These are phyloP conservation scores for Melinopterus prodromus DNA, from an alignment of 2,888 invertebrate genomes.

Conservation along the genomic window DNA sequence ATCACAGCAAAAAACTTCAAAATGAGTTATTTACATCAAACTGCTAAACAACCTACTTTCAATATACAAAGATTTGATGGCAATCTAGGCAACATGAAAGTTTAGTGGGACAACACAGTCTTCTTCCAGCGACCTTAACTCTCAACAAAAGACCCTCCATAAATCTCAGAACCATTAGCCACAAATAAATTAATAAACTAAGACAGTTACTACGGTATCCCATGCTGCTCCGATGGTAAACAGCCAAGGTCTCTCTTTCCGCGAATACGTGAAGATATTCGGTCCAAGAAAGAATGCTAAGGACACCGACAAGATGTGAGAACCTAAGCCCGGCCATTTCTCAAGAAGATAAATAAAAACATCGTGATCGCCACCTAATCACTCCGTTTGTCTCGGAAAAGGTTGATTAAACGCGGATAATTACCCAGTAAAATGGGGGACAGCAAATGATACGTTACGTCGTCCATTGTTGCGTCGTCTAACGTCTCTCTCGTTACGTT, in stretches of 20 bases:
- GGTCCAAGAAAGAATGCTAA: not conserved
- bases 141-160: too few relatives aligned
- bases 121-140: too few relatives aligned
- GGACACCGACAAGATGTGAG: not conserved
- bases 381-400: not conserved
- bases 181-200: not conserved
- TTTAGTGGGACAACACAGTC: too few relatives aligned
- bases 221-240: not conserved
- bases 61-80: too few relatives aligned
- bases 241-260: not conserved
- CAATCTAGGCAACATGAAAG: too few relatives aligned
- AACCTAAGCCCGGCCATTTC: not conserved
- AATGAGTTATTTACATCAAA: too few relatives aligned
- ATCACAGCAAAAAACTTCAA: too few relatives aligned
- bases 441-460: not conserved
- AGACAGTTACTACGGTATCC: not conserved
- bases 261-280: not conserved
- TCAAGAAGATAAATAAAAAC: not conserved
- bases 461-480: not conserved
- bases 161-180: not conserved
- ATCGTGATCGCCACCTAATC: not conserved
- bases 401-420: not conserved
- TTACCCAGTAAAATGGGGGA: not conserved
- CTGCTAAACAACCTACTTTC: too few relatives aligned
- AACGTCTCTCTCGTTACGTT: not conserved